Evolutionary conservation across 1,140 invertebrate species (phyloP).

Genomic region (Drosophila nannoptera): DNA sequence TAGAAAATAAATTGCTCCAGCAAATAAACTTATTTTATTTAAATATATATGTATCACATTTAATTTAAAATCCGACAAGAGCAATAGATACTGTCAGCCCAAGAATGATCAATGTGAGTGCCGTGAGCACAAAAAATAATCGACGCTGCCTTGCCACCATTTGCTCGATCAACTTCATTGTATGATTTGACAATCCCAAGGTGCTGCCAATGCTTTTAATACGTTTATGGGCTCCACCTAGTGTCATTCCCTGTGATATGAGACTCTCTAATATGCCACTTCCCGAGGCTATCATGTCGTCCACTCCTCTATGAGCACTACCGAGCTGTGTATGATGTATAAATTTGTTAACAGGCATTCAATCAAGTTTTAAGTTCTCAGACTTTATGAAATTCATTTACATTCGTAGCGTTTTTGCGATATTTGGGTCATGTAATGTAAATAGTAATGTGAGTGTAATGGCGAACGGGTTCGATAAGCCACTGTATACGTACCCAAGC

Average conservation of each 20-base stretch:
- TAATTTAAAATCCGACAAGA: conserved; percentile 63
- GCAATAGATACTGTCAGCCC: conserved; percentile 87
- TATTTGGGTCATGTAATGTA: too few species aligned
- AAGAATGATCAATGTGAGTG: conserved; percentile 91
- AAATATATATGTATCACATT: conserved; percentile 57
- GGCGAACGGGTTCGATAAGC: too few species aligned
- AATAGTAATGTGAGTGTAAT: too few species aligned
- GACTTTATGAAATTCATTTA: too few species aligned
- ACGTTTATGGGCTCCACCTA: conserved; percentile 93
- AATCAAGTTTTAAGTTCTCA: conserved; percentile 6
- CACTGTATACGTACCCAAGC: too few species aligned
- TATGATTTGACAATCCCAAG: conserved; percentile 97
- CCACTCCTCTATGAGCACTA: conserved; percentile 91
- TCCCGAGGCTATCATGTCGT: conserved; percentile 91
- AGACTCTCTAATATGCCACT: conserved; percentile 89
- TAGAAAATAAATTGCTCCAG: conserved; percentile 39
- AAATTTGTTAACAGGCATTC: conserved; percentile 6
- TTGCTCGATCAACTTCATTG: conserved; percentile 96
- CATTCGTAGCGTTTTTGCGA: too few species aligned
- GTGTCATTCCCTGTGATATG: conserved; percentile 88
- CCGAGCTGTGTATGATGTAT: conserved; percentile 88
- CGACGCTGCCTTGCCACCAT: conserved; percentile 94
- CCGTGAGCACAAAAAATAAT: conserved; percentile 93
- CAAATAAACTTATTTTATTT: conserved; percentile 34
- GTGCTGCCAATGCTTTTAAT: conserved; percentile 95